Evolutionary conservation across 2,797 vertebrate species (phyloP).

Genomic region (Gouania willdenowi): DNA sequence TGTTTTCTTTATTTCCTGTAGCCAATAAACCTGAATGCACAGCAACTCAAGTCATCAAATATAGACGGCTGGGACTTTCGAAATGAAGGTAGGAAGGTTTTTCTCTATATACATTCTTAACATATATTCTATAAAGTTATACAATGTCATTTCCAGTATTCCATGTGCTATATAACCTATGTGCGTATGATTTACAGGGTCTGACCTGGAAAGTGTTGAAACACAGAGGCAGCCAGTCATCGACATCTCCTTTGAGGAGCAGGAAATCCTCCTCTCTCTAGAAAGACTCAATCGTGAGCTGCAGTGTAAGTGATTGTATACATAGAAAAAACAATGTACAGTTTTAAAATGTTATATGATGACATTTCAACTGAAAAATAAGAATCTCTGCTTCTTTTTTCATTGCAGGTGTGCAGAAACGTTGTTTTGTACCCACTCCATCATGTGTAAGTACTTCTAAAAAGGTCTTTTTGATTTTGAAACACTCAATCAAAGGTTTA

Average conservation of each 20-base stretch:
- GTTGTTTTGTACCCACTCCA: too few species aligned
- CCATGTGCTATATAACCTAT: too few species aligned
- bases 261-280: constrained; percentile 83
- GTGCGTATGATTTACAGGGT: constrained; percentile 9
- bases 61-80: constrained; percentile 44
- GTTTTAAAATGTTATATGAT: background rate
- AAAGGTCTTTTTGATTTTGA: constrained; percentile 9
- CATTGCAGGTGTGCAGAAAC: constrained; percentile 78
- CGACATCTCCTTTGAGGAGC: constrained; percentile 81
- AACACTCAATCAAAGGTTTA: too few species aligned
- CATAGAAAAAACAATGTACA: background rate
- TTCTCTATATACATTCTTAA: too few species aligned
- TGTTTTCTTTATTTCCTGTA: constrained; percentile 42
- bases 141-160: too few species aligned
- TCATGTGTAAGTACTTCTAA: too few species aligned
- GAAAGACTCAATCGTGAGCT: constrained; percentile 71
- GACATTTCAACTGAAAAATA: background rate
- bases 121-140: too few species aligned
- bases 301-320: constrained; percentile 48
- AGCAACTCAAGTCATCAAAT: constrained; percentile 54
- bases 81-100: constrained; percentile 76
- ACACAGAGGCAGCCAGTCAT: constrained; percentile 49
- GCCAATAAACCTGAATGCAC: constrained; percentile 50
- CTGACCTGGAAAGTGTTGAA: constrained; percentile 60
- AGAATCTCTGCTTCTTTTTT: background rate